Conservation (phyloP, 1,140 invertebrate genomes). For the Lasioglossum albipes region DNA sequence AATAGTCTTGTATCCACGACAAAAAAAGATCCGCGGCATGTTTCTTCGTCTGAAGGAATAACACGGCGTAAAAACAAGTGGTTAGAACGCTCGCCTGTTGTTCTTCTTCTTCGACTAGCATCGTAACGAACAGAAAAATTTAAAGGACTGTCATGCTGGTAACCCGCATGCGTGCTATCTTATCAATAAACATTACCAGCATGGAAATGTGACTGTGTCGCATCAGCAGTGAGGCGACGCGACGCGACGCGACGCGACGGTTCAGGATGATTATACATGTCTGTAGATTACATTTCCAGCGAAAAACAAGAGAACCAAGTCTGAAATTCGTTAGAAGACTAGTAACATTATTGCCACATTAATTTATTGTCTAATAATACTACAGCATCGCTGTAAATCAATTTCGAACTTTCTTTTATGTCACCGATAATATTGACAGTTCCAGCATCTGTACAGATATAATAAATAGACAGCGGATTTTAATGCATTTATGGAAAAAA, state of each 20-base stretch:
- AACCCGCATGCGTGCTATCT: slow-evolving; percentile 68
- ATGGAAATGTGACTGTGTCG: slow-evolving; percentile 51
- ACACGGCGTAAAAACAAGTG: slow-evolving; percentile 20
- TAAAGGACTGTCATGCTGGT: slow-evolving; percentile 63
- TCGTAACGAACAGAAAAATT: slow-evolving; percentile 58
- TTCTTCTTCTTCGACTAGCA: slow-evolving; percentile 44
- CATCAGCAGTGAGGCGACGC: background rate
- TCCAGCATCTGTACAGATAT: too few species aligned
- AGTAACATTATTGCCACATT: too few species aligned
- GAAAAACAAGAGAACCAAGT: background rate
- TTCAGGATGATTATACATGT: slow-evolving; percentile 25
- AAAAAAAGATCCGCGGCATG: background rate
- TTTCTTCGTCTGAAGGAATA: background rate
- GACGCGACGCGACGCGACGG: slow-evolving; percentile 7
- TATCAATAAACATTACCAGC: slow-evolving; percentile 75
- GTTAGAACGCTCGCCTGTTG: background rate
- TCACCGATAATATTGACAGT: too few species aligned
- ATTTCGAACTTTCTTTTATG: background rate
- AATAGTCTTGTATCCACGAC: too few species aligned
- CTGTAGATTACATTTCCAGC: slow-evolving; percentile 9
- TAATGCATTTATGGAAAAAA: too few species aligned
- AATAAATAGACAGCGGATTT: too few species aligned
- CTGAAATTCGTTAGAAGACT: background rate
- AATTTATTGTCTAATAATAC: background rate
- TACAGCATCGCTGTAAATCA: background rate